Evolutionary conservation across 2,113 vertebrate species (phyloP).

Genomic region (Aptenodytes forsteri): DNA sequence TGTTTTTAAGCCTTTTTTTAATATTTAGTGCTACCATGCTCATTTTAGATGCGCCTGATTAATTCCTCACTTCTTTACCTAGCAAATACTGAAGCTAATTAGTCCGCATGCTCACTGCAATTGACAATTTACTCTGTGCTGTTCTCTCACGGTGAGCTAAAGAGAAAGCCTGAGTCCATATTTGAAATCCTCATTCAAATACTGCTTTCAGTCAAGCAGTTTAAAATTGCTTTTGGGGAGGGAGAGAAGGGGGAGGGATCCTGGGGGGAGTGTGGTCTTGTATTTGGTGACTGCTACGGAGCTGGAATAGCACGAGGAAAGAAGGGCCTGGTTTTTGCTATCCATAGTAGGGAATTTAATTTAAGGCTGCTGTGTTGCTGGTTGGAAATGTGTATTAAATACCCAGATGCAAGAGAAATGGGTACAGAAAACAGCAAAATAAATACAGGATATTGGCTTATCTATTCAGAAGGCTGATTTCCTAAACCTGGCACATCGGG

Average conservation of each 20-base stretch:
- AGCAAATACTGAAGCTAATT: neutral
- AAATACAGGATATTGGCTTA: conserved; percentile 48
- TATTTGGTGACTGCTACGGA: neutral
- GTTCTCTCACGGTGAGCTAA: neutral
- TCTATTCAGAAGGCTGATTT: conserved; percentile 38
- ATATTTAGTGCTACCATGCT: neutral
- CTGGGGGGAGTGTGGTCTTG: neutral
- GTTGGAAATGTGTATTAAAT: conserved; percentile 32
- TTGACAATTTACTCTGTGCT: neutral
- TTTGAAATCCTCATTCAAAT: conserved; percentile 52
- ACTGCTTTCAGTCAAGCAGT: conserved; percentile 37
- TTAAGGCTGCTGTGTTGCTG: conserved; percentile 32
- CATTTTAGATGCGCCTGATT: neutral
- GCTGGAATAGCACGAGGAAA: neutral
- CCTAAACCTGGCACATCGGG: conserved; percentile 45
- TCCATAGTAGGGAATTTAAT: conserved; percentile 39
- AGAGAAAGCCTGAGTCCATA: conserved; percentile 17
- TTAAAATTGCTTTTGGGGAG: conserved; percentile 32
- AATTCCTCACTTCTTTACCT: neutral
- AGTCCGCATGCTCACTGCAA: neutral
- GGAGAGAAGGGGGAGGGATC: neutral
- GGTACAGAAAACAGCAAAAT: conserved; percentile 34
- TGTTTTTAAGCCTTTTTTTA: neutral
- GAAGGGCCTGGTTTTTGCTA: conserved; percentile 35
- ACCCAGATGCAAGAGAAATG: conserved; percentile 41